These are phyloP conservation scores for Colistium nudipinnis DNA, from an alignment of 2,113 vertebrate species.

Conservation along the genomic window DNA sequence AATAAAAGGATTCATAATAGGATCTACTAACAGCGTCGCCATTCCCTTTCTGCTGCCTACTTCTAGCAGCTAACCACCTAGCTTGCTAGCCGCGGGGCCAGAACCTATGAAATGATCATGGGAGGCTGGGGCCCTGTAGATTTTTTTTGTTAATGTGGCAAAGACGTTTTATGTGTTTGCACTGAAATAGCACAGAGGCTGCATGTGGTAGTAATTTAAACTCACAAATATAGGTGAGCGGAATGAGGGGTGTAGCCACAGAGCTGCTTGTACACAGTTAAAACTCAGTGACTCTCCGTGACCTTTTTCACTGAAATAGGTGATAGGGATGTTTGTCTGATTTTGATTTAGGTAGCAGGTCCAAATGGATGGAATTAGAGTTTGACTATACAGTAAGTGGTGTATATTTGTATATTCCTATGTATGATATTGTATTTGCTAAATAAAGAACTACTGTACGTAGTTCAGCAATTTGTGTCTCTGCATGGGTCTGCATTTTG, in stretches of 20 bases:
- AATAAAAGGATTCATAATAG: too few relatives aligned
- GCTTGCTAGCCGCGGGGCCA: constrained; percentile 36
- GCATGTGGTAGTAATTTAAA: constrained; percentile 79
- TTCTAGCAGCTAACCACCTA: constrained; percentile 41
- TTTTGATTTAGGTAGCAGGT: constrained; percentile 2
- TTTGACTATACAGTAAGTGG: constrained; percentile 6
- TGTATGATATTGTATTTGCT: not conserved
- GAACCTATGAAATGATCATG: constrained; percentile 53
- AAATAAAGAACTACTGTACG: constrained; percentile 44
- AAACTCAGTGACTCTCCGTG: constrained; percentile 33
- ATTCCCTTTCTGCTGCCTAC: constrained; percentile 51
- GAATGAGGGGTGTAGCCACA: constrained; percentile 17
- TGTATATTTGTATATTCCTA: constrained; percentile 6
- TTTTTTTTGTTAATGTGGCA: constrained; percentile 55
- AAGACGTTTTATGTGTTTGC: constrained; percentile 73
- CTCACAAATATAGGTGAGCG: constrained; percentile 72
- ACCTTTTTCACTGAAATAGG: constrained; percentile 30
- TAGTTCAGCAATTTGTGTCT: constrained; percentile 41
- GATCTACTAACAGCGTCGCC: constrained; percentile 45
- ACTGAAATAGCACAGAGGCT: constrained; percentile 70
- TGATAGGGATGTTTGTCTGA: constrained; percentile 15
- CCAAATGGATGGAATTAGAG: not conserved
- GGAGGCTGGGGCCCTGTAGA: constrained; percentile 55
- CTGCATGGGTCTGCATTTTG: constrained; percentile 30
- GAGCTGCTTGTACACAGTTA: constrained; percentile 43